Conservation (phyloP, 2,113 vertebrate genomes). For the Muscicapa adusta region DNA sequence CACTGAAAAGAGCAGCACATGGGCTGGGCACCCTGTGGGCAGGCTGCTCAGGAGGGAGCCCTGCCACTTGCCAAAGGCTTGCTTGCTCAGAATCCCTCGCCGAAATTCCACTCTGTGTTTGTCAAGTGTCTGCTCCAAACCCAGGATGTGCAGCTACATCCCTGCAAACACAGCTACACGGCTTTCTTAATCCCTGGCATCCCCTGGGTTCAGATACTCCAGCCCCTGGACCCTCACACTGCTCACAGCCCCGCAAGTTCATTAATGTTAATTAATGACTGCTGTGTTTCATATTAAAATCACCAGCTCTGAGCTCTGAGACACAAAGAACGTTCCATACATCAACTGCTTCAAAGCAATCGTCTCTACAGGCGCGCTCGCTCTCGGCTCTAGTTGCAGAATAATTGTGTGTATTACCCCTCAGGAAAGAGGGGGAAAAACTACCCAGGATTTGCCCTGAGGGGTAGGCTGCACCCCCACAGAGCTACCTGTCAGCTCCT, state of each 20-base stretch:
- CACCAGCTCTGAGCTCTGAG: neutral
- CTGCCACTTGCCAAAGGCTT: neutral
- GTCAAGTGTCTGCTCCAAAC: accelerated
- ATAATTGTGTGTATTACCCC: slow-evolving; percentile 3
- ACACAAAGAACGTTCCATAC: slow-evolving; percentile 41
- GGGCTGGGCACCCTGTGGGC: neutral
- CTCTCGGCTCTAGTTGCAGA: neutral
- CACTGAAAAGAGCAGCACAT: neutral
- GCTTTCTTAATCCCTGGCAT: neutral
- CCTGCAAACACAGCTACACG: neutral
- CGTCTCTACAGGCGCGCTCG: neutral
- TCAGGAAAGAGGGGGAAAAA: neutral
- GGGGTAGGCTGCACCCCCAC: neutral
- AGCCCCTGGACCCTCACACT: neutral
- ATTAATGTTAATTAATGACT: slow-evolving; percentile 61
- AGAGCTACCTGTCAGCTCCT: slow-evolving; percentile 10
- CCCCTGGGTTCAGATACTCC: neutral
- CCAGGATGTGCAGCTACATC: neutral
- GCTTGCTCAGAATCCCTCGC: neutral
- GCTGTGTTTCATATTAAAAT: slow-evolving; percentile 57
- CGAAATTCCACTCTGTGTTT: accelerated
- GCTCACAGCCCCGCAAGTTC: neutral
- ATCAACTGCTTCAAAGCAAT: slow-evolving; percentile 42
- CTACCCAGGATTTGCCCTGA: neutral
- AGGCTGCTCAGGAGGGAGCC: neutral